Evolutionary conservation across 2,113 vertebrate species (phyloP), one percentile per base, ranked within the genome.

Genomic region (Anthoscopus minutus): DNA sequence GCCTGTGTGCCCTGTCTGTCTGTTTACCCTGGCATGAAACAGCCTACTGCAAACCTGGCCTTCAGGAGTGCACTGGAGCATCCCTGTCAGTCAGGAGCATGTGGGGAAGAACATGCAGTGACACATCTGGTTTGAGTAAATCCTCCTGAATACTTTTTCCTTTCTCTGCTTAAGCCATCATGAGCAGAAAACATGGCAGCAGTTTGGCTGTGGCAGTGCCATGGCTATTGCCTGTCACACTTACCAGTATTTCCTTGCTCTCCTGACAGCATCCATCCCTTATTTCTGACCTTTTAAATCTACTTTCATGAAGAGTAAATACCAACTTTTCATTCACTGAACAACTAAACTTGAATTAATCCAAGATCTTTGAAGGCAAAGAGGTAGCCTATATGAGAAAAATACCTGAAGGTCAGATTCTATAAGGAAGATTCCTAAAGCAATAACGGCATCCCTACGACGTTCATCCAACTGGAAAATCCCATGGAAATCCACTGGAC

Each of bases 381-480:
- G 1, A 73, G 6, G 79, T 13, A 88, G 30, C 7, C 60, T 19
- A 62, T 42, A 17, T 3, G 4, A 37, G 19, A 89, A 94, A 95
- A 94, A 40, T 96, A 99, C 99, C 98, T 99, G 99, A 81, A 99
- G 97, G 38, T 98, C 98, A 88, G 99, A 99, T 78, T 99, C 99
- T 95, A 99, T 97, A 21, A 99, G 97, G 95, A 99, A 99, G 96
- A 99, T 98, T 65, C 98, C 99, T 84, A 99, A 81, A 1, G 99
- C 99, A 42, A 99, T 98, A 21, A 99, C 99, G 15, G 99, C 99
- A 95, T 99, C 99, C 97, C 99, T 98, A 85, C 99, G 98, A 17
- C 99, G 98, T 81, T 99, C 98, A 92, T 99, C 99, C 51, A 99
- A 96, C 62, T 99, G 98, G 96, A 99, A 99, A 81, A 99, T 97